A percentile compares a stretch with the other conserved stretches of the same genome.
These are phyloP conservation scores for Timema podura DNA, from an alignment of 2,888 invertebrate species.

Conservation along the genomic window DNA sequence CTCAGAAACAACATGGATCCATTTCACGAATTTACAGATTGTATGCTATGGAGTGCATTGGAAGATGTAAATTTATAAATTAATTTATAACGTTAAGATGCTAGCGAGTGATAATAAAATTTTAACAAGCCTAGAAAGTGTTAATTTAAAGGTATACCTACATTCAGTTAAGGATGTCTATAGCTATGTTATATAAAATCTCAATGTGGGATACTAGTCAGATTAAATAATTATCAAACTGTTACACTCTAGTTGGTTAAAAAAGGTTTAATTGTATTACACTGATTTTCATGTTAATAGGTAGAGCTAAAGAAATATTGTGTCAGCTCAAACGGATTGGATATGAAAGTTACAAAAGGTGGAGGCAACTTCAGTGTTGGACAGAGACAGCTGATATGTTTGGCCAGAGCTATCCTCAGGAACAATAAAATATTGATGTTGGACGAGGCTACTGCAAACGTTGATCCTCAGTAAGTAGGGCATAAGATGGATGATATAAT, in stretches of 20 bases:
- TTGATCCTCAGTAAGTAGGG: not conserved
- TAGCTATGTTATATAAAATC: too few relatives aligned
- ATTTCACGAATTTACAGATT: slow-evolving; percentile 47
- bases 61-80: too few relatives aligned
- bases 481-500: too few relatives aligned
- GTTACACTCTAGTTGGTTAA: too few relatives aligned
- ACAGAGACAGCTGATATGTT: slow-evolving; percentile 5
- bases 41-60: slow-evolving; percentile 44
- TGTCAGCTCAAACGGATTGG: not conserved
- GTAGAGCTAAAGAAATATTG: not conserved
- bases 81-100: too few relatives aligned
- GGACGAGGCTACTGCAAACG: slow-evolving; percentile 9
- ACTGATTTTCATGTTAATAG: not conserved
- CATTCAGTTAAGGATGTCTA: too few relatives aligned
- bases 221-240: too few relatives aligned
- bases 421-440: not conserved
- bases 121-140: too few relatives aligned
- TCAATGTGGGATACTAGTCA: too few relatives aligned
- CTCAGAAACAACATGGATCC: slow-evolving; percentile 52
- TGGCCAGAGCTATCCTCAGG: slow-evolving; percentile 7
- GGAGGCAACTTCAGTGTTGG: slow-evolving; percentile 3
- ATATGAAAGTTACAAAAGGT: not conserved
- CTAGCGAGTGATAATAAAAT: too few relatives aligned
- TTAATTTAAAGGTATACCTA: too few relatives aligned
- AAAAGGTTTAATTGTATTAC: too few relatives aligned